phyloP scores from a whole-genome alignment of 2,888 invertebrate genomes.

The Cordilura impudica region DNA sequence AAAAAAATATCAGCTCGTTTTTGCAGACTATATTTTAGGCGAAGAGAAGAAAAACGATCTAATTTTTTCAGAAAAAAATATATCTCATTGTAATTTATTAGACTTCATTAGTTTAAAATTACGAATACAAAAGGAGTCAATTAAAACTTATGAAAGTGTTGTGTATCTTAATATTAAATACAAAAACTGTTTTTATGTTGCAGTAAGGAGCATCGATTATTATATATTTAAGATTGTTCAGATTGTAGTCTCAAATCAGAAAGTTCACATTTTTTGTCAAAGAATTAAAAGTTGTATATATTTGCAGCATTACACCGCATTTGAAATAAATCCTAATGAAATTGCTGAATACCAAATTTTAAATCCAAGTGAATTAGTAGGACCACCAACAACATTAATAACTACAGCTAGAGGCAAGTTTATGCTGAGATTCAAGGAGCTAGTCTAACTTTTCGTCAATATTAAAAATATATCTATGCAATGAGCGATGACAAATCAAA shows the following conservation, averaged over 20 bases:
- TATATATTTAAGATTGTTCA: background rate
- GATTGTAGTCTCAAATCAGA: background rate
- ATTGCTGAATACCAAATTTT: background rate
- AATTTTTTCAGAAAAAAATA: background rate
- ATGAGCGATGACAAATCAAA: too few relatives aligned
- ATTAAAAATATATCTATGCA: too few relatives aligned
- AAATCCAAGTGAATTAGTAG: background rate
- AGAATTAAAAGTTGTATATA: background rate
- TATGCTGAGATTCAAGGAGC: background rate
- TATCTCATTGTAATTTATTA: background rate
- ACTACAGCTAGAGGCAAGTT: background rate
- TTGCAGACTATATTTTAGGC: background rate
- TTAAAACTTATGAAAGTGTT: background rate
- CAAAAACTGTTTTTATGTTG: background rate
- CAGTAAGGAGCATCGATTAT: background rate
- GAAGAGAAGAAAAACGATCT: background rate
- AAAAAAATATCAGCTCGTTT: conserved; percentile 42
- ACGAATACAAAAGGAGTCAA: background rate
- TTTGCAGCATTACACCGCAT: background rate
- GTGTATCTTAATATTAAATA: background rate
- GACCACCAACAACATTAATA: background rate
- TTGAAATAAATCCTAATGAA: background rate
- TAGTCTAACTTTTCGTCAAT: too few relatives aligned
- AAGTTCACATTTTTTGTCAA: too few relatives aligned
- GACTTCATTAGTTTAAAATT: background rate